Base-by-base conservation (phyloP, 2,113 vertebrate genomes). In the Melanocharis versteri region DNA sequence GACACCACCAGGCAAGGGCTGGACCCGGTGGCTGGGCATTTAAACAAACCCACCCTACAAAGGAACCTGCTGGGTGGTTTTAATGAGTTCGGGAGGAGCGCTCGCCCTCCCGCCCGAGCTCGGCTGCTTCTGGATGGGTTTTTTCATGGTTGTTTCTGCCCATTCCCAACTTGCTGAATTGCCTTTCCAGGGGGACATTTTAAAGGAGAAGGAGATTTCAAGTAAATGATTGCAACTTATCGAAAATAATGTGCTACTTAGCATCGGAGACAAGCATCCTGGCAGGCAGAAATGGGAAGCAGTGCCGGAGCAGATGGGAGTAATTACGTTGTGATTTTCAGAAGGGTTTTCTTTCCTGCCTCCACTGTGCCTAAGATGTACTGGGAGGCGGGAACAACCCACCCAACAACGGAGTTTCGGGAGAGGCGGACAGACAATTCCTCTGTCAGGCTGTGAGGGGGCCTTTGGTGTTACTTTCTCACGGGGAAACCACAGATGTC, bases 171-270 rank as follows among this genome's bases (percentile, higher is more conserved):
- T 80, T 72, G 69, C 94, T 15, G 40, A 81, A 73, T 58, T 93
- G 80, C 68, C 96, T 95, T 97, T 97, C 97, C 97, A 97, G 96
- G 86, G 97, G 97, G 96, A 97, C 95, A 71, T 96, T 96, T 97
- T 91, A 97, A 97, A 96, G 94, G 96, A 97, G 97, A 97, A 98
- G 96, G 93, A 95, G 91, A 96, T 97, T 97, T 97, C 96, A 81
- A 97, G 97, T 93, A 96, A 97, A 98, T 98, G 97, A 98, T 97
- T 94, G 94, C 96, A 98, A 98, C 97, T 98, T 97, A 98, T 98
- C 44, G 90, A 97, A 98, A 98, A 98, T 98, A 97, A 98, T 97
- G 95, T 94, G 98, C 97, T 97, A 95, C 96, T 98, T 97, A 98
- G 97, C 96, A 94, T 98, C 26, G 6, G 97, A 94, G 65, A 98